Conservation (phyloP, 2,888 invertebrate genomes). For the Willowsia nigromaculata region DNA sequence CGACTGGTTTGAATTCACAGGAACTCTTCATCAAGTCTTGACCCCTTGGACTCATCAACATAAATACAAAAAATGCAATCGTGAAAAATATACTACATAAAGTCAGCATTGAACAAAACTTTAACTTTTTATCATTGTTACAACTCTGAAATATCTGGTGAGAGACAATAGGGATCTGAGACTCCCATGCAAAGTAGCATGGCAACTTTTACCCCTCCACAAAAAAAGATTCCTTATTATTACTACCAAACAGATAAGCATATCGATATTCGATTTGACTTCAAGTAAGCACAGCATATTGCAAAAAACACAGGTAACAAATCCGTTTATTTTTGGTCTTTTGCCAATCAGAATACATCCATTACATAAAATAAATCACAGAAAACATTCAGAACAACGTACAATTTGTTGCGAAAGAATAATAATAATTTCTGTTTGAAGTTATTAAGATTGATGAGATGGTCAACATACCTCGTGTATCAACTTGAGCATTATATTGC, state of each 20-base stretch:
- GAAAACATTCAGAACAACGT: constrained; percentile 5
- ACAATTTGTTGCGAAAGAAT: neutral
- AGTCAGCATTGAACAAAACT: too few relatives aligned
- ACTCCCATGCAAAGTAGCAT: constrained; percentile 34
- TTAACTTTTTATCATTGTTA: too few relatives aligned
- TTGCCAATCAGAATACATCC: neutral
- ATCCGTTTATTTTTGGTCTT: constrained; percentile 23
- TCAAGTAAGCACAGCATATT: too few relatives aligned
- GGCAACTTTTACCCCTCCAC: constrained; percentile 53
- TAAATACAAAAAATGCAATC: constrained; percentile 20
- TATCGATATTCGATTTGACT: too few relatives aligned
- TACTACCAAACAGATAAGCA: too few relatives aligned
- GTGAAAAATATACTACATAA: constrained; percentile 22
- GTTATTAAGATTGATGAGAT: too few relatives aligned
- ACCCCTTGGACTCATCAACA: neutral
- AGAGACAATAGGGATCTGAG: too few relatives aligned
- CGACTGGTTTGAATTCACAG: neutral
- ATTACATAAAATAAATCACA: constrained; percentile 64
- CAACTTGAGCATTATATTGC: too few relatives aligned
- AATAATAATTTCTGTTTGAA: neutral
- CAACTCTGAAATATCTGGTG: too few relatives aligned
- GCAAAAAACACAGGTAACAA: constrained; percentile 58
- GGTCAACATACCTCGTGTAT: too few relatives aligned
- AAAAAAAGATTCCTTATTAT: too few relatives aligned
- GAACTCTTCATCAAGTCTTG: neutral